phyloP scores from a whole-genome alignment of 2,888 invertebrate species.

The Cephalotes varians region DNA sequence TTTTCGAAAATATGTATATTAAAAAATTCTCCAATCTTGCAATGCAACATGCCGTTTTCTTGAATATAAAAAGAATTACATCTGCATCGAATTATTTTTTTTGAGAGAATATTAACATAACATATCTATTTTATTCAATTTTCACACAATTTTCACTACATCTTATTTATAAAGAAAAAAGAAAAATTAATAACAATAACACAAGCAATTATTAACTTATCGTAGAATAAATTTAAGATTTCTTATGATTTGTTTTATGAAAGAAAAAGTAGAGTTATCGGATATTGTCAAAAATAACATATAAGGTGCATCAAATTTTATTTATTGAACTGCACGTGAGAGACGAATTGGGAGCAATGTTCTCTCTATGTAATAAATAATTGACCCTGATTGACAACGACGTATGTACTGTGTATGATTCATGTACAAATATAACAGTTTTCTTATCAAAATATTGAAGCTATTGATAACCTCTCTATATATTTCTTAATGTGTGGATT shows the following conservation, averaged over 20 bases:
- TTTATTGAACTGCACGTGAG: slow-evolving; percentile 34
- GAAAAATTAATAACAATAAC: background rate
- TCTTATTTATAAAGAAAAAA: background rate
- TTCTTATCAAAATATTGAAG: slow-evolving; percentile 9
- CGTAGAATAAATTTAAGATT: background rate
- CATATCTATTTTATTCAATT: background rate
- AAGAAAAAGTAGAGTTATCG: background rate
- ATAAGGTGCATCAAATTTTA: slow-evolving; percentile 25
- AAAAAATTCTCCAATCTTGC: background rate
- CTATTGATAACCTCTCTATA: slow-evolving; percentile 21
- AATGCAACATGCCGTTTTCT: background rate
- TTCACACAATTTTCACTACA: background rate
- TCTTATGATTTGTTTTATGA: background rate
- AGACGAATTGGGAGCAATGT: slow-evolving; percentile 35
- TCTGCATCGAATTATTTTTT: background rate
- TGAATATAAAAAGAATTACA: background rate
- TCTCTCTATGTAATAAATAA: slow-evolving; percentile 47
- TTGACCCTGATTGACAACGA: slow-evolving; percentile 9
- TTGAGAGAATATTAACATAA: background rate
- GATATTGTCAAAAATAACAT: background rate
- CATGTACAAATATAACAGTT: background rate
- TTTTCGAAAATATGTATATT: background rate
- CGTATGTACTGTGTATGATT: slow-evolving; percentile 1
- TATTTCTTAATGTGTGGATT: background rate
- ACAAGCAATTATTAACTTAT: background rate